phyloP scores from a whole-genome alignment of 2,888 invertebrate genomes.

The Hypena proboscidalis region DNA sequence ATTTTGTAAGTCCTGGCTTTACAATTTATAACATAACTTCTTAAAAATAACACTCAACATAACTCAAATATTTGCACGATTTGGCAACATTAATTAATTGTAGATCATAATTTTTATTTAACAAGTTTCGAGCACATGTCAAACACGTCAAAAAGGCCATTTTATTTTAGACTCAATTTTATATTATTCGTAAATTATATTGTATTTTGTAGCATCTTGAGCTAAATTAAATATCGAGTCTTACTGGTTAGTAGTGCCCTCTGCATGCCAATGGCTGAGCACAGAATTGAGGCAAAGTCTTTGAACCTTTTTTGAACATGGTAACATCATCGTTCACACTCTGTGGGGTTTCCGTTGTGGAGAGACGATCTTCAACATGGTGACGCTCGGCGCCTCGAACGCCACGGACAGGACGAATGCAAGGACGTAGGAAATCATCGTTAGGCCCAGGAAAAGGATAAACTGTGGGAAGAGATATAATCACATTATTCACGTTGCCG shows the following conservation, averaged over 20 bases:
- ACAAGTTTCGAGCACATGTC: too few species aligned
- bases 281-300: constrained; percentile 30
- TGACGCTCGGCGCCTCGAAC: constrained; percentile 94
- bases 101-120: background rate
- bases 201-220: background rate
- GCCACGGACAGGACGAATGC: constrained; percentile 92
- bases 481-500: too few species aligned
- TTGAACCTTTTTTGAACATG: constrained; percentile 15
- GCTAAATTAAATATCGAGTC: constrained; percentile 5
- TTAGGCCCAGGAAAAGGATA: constrained; percentile 92
- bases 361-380: constrained; percentile 90
- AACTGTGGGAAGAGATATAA: constrained; percentile 84
- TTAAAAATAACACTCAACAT: too few species aligned
- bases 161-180: background rate
- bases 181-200: background rate
- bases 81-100: too few species aligned
- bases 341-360: constrained; percentile 81
- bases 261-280: constrained; percentile 18
- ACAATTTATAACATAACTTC: too few species aligned
- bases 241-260: constrained; percentile 4
- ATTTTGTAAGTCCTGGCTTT: too few species aligned
- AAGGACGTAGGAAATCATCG: constrained; percentile 91
- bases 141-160: background rate
- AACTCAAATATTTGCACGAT: too few species aligned
- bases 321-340: constrained; percentile 58